These are phyloP conservation scores for Ispidina picta DNA, from an alignment of 2,797 vertebrate genomes.

Conservation along the genomic window DNA sequence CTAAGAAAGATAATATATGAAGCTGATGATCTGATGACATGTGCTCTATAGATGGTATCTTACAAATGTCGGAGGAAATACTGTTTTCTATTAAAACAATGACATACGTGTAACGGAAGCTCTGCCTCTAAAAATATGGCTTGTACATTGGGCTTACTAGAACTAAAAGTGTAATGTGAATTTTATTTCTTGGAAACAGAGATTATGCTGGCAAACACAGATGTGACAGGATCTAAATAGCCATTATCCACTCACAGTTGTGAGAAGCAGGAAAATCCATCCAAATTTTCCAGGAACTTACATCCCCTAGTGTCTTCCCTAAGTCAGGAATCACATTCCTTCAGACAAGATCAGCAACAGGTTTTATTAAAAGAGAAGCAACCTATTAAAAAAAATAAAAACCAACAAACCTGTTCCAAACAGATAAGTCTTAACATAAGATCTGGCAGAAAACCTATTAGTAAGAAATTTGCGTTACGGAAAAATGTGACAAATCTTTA, in stretches of 20 bases:
- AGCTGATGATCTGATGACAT: constrained; percentile 22
- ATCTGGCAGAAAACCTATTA: neutral
- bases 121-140: neutral
- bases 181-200: constrained; percentile 30
- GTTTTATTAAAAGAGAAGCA: constrained; percentile 19
- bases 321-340: constrained; percentile 20
- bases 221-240: constrained; percentile 36
- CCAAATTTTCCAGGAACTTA: constrained; percentile 48
- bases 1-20: neutral
- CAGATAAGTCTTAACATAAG: neutral
- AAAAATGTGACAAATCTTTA: neutral
- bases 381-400: neutral
- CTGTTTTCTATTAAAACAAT: constrained; percentile 31
- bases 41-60: neutral
- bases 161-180: neutral
- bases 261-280: constrained; percentile 24
- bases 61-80: constrained; percentile 15
- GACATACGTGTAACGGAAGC: neutral
- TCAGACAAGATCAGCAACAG: neutral
- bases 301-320: constrained; percentile 9
- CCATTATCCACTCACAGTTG: constrained; percentile 10
- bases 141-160: neutral
- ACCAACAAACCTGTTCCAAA: neutral
- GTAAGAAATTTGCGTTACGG: neutral
- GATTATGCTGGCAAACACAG: constrained; percentile 45